A percentile compares a stretch with the other conserved stretches of the same genome.
Evolutionary conservation across 2,888 invertebrate species (phyloP).

Genomic region (Clunio marinus): DNA sequence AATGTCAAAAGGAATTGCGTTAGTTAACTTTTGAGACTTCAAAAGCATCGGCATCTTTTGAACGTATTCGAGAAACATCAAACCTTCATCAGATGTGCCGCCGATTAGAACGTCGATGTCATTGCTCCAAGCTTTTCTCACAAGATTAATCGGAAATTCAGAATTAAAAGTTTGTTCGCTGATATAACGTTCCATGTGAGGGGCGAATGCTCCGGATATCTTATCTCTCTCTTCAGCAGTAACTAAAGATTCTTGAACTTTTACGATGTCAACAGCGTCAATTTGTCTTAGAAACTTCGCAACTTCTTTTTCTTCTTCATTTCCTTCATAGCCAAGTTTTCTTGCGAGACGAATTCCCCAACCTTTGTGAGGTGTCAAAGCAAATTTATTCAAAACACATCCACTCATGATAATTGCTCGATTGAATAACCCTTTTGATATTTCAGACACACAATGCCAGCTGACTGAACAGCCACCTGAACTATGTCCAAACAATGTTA

Average conservation of each 20-base stretch:
- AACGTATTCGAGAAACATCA: constrained; percentile 45
- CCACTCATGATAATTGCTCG: constrained; percentile 50
- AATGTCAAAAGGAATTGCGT: constrained; percentile 4
- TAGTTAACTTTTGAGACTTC: background rate
- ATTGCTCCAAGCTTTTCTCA: constrained; percentile 47
- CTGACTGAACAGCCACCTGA: constrained; percentile 54
- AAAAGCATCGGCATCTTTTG: constrained; percentile 4
- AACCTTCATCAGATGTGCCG: constrained; percentile 48
- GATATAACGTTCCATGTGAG: constrained; percentile 48
- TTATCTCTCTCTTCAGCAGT: background rate
- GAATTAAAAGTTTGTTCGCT: constrained; percentile 46
- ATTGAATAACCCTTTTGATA: constrained; percentile 50
- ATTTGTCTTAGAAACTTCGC: constrained; percentile 48
- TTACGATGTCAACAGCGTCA: constrained; percentile 10
- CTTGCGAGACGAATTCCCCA: constrained; percentile 48
- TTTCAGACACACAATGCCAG: constrained; percentile 53
- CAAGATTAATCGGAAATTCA: constrained; percentile 43
- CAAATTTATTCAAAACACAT: constrained; percentile 47
- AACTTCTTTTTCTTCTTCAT: constrained; percentile 47
- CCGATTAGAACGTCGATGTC: constrained; percentile 48
- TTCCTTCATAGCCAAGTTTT: constrained; percentile 47
- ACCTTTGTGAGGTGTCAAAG: constrained; percentile 44
- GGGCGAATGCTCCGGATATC: constrained; percentile 44
- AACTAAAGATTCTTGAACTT: background rate
- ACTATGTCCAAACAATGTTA: constrained; percentile 55